These are phyloP conservation scores for Lamellibrachia columna DNA, from an alignment of 2,888 invertebrate genomes.

Conservation along the genomic window DNA sequence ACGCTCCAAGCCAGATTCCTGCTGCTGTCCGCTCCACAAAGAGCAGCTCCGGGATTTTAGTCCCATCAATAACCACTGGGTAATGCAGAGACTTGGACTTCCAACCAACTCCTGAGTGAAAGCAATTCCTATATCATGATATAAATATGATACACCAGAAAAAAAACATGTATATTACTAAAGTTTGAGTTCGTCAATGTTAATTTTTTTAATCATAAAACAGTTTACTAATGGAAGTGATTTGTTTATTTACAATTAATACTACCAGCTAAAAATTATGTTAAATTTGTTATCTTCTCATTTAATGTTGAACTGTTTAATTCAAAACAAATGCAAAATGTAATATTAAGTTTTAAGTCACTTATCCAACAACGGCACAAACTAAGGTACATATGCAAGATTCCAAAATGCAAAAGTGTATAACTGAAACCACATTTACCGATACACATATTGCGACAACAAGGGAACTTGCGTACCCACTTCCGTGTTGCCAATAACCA, in stretches of 20 bases:
- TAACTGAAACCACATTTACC: background rate
- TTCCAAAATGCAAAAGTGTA: background rate
- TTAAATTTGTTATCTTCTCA: background rate
- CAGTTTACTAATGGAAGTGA: background rate
- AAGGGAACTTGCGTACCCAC: conserved; percentile 72
- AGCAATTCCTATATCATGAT: background rate
- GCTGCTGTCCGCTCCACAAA: conserved; percentile 69
- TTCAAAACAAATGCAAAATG: background rate
- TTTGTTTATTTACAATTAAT: background rate
- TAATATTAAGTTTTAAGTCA: background rate
- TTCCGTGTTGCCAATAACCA: conserved; percentile 90
- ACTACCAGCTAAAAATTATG: background rate
- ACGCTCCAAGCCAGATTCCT: conserved; percentile 80
- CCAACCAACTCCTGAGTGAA: conserved; percentile 77
- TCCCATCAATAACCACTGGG: conserved; percentile 81
- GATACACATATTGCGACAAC: background rate
- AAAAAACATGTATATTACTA: background rate
- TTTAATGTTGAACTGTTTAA: background rate
- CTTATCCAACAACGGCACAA: background rate
- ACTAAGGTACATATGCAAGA: background rate
- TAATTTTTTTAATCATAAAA: background rate
- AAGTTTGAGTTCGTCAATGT: no score
- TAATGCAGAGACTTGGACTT: conserved; percentile 86
- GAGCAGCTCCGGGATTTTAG: conserved; percentile 75
- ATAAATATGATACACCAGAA: background rate